A percentile compares a stretch with the other conserved stretches of the same genome.
Conservation (phyloP, 2,888 invertebrate genomes). For the Chorisops tibialis region DNA sequence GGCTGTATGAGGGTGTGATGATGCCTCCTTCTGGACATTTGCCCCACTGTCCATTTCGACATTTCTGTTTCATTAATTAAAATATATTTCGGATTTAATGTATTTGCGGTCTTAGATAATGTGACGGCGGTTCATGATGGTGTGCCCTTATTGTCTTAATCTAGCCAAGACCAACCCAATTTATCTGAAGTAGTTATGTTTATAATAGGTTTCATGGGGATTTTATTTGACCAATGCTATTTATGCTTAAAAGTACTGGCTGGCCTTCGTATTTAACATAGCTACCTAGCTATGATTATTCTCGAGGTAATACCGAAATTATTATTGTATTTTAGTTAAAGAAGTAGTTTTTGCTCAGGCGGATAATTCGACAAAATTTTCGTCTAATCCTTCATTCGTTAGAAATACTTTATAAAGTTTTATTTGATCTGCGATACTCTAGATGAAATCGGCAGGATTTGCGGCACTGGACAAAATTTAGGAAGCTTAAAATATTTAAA, state of each 20-base stretch:
- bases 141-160: slow-evolving; percentile 18
- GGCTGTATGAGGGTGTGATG: not conserved
- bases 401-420: too few relatives aligned
- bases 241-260: not conserved
- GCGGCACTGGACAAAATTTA: too few relatives aligned
- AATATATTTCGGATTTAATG: slow-evolving; percentile 32
- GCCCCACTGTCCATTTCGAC: slow-evolving; percentile 26
- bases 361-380: too few relatives aligned
- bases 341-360: too few relatives aligned
- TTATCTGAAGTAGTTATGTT: not conserved
- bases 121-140: slow-evolving; percentile 23
- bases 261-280: too few relatives aligned
- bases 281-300: too few relatives aligned
- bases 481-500: too few relatives aligned
- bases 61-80: slow-evolving; percentile 31
- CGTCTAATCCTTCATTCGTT: too few relatives aligned
- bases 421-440: too few relatives aligned
- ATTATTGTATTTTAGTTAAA: too few relatives aligned
- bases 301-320: too few relatives aligned
- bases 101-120: slow-evolving; percentile 30
- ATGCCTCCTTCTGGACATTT: slow-evolving; percentile 10
- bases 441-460: too few relatives aligned
- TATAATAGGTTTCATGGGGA: slow-evolving; percentile 20
- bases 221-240: slow-evolving; percentile 8
- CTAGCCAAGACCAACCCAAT: not conserved